Evolutionary conservation across 2,888 invertebrate species (phyloP), one percentile per base, ranked within the genome.

Genomic region (Callosobruchus maculatus): DNA sequence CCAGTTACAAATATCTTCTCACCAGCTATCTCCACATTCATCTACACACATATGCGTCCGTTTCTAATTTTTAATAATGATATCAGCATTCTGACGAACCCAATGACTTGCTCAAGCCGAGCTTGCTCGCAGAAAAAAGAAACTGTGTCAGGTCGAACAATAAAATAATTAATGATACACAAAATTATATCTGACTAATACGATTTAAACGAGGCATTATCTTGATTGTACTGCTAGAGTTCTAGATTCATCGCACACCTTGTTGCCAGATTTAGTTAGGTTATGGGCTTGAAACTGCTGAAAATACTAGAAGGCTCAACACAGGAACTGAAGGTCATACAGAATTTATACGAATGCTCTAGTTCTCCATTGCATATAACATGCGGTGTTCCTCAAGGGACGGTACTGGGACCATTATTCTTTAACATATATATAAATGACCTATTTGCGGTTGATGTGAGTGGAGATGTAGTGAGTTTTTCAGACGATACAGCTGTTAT

Each of bases 141-240:
- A 72, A 69, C 68, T 72, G 68, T 72, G 72, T 72, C 72, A 68
- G 68, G 31, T 31, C 68, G n/a, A 67, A 72, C 72, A 72, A 72
- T 68, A 49, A 49, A 71, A 72, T 68, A 68, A 72, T 72, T 72
- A 68, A 72, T 72, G 72, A 72, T 72, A 72, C 49, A 68, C 72
- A 72, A 49, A 31, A 30, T 68, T 20, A 68, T 49, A 22, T 72
- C 26, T 68, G 69, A 72, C 68, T 72, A 72, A 72, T 72, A 72
- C 69, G 22, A 72, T 72, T 72, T 68, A 68, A 72, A 72, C 49
- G 72, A 72, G 68, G 69, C 68, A 72, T 68, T 72, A 72, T 72
- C 72, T 68, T 68, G 72, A 72, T 72, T 68, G 67, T 71, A 31
- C 68, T 67, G 22, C 67, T 71, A 49, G 67, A 67, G 71, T 71